Evolutionary conservation across 2,113 vertebrate genomes (phyloP).

Genomic region (Sceloporus tristichus): DNA sequence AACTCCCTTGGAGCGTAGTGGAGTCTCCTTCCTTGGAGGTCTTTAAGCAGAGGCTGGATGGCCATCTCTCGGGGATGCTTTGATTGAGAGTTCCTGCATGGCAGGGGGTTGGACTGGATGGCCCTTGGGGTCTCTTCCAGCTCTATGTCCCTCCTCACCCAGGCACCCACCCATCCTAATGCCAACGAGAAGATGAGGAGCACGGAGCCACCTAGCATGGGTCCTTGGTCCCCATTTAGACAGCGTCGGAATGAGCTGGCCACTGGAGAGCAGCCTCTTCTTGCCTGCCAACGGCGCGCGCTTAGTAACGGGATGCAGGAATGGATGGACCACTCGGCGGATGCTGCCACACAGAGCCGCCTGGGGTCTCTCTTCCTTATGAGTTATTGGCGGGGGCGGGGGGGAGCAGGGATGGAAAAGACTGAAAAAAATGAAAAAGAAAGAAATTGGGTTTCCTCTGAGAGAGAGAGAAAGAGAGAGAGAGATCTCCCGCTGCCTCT

Average conservation of each 20-base stretch:
- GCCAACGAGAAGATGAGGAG: background rate
- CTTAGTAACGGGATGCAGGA: constrained; percentile 15
- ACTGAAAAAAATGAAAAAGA: background rate
- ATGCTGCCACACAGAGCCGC: background rate
- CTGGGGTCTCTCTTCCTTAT: background rate
- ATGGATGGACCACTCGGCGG: constrained; percentile 27
- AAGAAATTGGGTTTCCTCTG: background rate
- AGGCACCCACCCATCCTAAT: too few species aligned
- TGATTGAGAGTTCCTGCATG: too few species aligned
- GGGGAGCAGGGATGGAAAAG: background rate
- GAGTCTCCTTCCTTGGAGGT: too few species aligned
- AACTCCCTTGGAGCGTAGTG: too few species aligned
- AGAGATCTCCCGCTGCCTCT: background rate
- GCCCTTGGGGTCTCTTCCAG: too few species aligned
- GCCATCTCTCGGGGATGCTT: too few species aligned
- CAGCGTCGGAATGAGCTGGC: background rate
- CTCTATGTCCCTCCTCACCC: too few species aligned
- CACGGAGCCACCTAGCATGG: background rate
- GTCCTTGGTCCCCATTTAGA: background rate
- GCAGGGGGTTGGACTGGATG: too few species aligned
- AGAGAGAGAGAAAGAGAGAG: background rate
- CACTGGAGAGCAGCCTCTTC: background rate
- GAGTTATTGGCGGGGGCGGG: background rate
- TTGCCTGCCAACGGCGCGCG: background rate
- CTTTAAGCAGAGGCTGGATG: too few species aligned